A percentile compares a stretch with the other conserved stretches of the same genome.
Conservation (phyloP, 2,113 vertebrate species). For the Muscicapa adusta region DNA sequence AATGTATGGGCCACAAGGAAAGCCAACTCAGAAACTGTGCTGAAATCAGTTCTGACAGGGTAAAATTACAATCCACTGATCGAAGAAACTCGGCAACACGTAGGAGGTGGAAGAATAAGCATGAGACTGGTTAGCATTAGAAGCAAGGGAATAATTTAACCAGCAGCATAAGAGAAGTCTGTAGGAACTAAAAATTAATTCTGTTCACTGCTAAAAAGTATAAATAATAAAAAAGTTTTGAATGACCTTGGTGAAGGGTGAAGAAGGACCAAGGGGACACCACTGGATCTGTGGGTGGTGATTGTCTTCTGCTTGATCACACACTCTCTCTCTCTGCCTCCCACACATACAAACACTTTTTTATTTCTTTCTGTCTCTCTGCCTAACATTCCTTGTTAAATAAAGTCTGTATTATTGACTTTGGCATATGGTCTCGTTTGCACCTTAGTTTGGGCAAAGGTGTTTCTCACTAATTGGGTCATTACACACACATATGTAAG, state of each 20-base stretch:
- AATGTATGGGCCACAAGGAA: background rate
- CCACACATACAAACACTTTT: background rate
- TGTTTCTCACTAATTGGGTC: background rate
- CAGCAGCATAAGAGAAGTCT: background rate
- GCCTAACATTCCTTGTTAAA: background rate
- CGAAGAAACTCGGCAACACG: background rate
- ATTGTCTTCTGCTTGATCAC: background rate
- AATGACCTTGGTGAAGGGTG: background rate
- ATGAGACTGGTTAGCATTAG: background rate
- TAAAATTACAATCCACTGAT: background rate
- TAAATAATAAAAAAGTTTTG: background rate
- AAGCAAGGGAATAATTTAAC: background rate
- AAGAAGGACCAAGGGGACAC: background rate
- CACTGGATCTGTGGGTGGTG: accelerated
- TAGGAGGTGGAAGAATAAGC: background rate
- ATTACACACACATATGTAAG: background rate
- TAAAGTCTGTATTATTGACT: background rate
- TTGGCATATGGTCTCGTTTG: background rate
- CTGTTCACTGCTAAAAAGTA: background rate
- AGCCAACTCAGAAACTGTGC: background rate
- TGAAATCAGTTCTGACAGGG: background rate
- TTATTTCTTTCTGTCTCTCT: background rate
- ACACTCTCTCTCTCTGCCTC: accelerated
- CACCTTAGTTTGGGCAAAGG: background rate
- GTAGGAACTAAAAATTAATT: background rate